Percentiles rank a stretch among this genome's conserved stretches.
Evolutionary conservation across 2,113 vertebrate genomes (phyloP).

Genomic region (Chitala chitala): DNA sequence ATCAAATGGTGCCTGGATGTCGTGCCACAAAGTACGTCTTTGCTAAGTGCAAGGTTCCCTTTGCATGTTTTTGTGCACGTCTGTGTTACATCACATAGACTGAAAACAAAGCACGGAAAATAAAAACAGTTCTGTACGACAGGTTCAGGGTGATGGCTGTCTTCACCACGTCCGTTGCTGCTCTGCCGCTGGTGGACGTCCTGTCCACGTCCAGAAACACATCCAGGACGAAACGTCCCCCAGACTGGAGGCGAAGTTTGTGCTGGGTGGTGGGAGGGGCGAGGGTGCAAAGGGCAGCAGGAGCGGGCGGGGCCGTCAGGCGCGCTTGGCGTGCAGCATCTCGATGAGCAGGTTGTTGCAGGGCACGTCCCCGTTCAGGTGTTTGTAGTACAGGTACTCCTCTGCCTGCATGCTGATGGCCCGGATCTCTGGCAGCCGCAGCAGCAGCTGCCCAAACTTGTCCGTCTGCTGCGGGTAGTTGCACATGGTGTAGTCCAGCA

Average conservation of each 20-base stretch:
- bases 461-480: constrained; percentile 96
- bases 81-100: constrained; percentile 28
- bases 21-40: too few species aligned
- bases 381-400: constrained; percentile 98
- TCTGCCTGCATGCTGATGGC: constrained; percentile 96
- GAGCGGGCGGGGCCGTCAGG: constrained; percentile 55
- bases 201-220: too few species aligned
- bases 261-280: neutral
- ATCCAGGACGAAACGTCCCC: neutral
- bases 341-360: constrained; percentile 99
- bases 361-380: constrained; percentile 96
- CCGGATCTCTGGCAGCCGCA: constrained; percentile 90
- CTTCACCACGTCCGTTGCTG: too few species aligned
- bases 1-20: too few species aligned
- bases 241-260: neutral
- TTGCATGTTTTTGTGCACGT: constrained; percentile 22
- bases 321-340: constrained; percentile 97
- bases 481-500: constrained; percentile 95
- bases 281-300: constrained; percentile 9
- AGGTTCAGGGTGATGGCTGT: too few species aligned
- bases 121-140: neutral
- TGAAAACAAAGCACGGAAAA: constrained; percentile 33
- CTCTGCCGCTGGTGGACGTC: too few species aligned
- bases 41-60: constrained; percentile 37
- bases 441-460: constrained; percentile 93